phyloP scores from a whole-genome alignment of 2,888 invertebrate species.

The Drosophila kuntzei region DNA sequence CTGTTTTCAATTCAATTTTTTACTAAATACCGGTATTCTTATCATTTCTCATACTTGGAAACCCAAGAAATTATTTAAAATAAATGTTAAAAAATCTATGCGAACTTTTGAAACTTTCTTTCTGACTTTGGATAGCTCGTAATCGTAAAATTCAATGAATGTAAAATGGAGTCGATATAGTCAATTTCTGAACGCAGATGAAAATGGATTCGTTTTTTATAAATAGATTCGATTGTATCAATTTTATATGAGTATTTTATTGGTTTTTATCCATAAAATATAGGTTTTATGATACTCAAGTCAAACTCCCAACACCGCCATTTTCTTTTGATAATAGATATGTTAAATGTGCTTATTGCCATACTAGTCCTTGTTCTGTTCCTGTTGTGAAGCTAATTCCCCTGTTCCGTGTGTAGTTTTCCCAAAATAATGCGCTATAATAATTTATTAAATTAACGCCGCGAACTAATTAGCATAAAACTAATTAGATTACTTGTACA shows the following conservation, averaged over 20 bases:
- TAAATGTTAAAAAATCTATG: background rate
- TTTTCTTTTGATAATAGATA: background rate
- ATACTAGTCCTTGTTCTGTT: slow-evolving; percentile 9
- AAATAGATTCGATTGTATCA: background rate
- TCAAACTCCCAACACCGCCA: background rate
- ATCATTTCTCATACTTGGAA: background rate
- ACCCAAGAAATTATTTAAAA: background rate
- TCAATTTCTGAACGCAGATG: too few species aligned
- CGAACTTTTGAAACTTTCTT: background rate
- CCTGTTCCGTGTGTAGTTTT: slow-evolving; percentile 54
- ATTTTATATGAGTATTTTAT: background rate
- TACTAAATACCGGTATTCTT: slow-evolving; percentile 2
- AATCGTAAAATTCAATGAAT: too few species aligned
- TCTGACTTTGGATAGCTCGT: too few species aligned
- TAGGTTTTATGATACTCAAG: background rate
- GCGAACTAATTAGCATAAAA: slow-evolving; percentile 79
- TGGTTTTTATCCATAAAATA: background rate
- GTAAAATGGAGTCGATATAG: too few species aligned
- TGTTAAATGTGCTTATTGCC: slow-evolving; percentile 10
- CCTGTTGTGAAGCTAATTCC: slow-evolving; percentile 23
- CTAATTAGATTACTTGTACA: slow-evolving; percentile 80
- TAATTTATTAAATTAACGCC: slow-evolving; percentile 79
- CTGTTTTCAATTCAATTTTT: slow-evolving; percentile 2
- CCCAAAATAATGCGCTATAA: slow-evolving; percentile 69
- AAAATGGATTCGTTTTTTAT: too few species aligned